Conservation (phyloP, 2,113 vertebrate species). For the Phainopepla nitens region DNA sequence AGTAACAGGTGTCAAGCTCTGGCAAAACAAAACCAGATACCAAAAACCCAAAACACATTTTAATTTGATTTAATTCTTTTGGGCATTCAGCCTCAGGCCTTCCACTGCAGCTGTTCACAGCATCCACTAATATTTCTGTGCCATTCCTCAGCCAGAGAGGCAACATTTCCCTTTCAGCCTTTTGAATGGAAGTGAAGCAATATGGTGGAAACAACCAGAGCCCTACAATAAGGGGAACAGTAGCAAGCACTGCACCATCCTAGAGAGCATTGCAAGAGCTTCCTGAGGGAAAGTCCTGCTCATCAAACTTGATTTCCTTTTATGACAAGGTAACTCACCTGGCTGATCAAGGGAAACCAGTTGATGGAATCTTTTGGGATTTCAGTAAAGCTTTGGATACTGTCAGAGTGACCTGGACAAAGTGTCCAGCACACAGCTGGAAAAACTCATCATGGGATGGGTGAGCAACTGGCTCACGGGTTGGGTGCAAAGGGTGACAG, state of each 20-base stretch:
- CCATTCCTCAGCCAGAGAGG: background rate
- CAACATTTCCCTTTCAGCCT: background rate
- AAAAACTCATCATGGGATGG: background rate
- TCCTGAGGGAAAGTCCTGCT: background rate
- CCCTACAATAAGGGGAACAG: background rate
- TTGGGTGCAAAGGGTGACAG: background rate
- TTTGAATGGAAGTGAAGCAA: background rate
- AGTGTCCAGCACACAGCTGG: background rate
- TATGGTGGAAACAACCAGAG: background rate
- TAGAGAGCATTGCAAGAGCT: background rate
- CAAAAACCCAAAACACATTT: background rate
- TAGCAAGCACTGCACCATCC: background rate
- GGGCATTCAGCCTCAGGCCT: background rate
- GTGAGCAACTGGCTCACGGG: background rate
- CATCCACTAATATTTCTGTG: background rate
- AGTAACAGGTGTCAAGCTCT: background rate
- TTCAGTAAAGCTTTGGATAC: fast-evolving
- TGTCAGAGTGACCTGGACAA: background rate
- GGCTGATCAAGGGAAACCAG: background rate
- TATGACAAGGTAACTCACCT: background rate
- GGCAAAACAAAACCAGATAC: background rate
- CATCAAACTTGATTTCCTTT: background rate
- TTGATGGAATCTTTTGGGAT: background rate
- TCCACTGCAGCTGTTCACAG: background rate
- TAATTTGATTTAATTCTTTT: background rate